These are phyloP conservation scores for Mya arenaria DNA, from an alignment of 1,140 invertebrate species.

Conservation along the genomic window DNA sequence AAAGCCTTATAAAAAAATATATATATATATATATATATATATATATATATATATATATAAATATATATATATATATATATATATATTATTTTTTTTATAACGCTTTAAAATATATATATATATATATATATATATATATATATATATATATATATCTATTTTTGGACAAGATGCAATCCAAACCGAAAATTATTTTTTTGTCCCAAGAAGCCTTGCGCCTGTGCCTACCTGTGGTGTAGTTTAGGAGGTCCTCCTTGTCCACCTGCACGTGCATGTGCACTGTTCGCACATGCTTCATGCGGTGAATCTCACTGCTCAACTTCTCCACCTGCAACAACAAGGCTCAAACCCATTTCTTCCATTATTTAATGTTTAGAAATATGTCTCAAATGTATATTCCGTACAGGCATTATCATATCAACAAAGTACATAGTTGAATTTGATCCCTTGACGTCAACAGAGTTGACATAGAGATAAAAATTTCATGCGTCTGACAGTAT, in stretches of 20 bases:
- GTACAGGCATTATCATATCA: neutral
- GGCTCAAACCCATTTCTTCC: neutral
- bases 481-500: neutral
- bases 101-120: too few species aligned
- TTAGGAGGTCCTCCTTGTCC: conserved; percentile 33
- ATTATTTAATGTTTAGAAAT: neutral
- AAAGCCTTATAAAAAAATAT: too few species aligned
- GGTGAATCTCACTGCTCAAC: conserved; percentile 60
- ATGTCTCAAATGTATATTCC: neutral
- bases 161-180: too few species aligned
- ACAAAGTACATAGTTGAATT: neutral
- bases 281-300: neutral
- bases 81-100: too few species aligned
- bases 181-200: too few species aligned
- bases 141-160: too few species aligned
- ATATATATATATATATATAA: too few species aligned
- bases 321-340: conserved; percentile 48
- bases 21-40: too few species aligned
- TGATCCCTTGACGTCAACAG: neutral
- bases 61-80: too few species aligned
- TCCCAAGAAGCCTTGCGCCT: too few species aligned
- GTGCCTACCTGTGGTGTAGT: conserved; percentile 28
- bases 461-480: neutral
- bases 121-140: too few species aligned
- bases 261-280: conserved; percentile 25